Percentiles rank a stretch among this genome's conserved stretches.
These are phyloP conservation scores for Sorex araneus DNA, from an alignment of 2,113 vertebrate species.

Conservation along the genomic window DNA sequence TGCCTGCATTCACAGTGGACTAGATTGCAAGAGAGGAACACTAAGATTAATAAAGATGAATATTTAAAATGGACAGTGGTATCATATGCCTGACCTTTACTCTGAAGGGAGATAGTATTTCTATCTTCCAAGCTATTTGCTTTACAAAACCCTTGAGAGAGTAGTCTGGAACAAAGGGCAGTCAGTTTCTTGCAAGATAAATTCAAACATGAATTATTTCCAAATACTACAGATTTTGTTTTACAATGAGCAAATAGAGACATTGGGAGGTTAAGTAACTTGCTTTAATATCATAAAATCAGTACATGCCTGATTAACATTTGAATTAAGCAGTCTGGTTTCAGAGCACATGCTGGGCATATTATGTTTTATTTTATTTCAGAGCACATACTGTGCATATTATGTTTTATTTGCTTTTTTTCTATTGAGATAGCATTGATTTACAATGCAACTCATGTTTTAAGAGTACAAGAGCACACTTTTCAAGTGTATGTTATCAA, in stretches of 20 bases:
- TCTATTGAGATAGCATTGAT: too few relatives aligned
- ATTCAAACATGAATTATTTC: background rate
- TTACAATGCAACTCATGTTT: too few relatives aligned
- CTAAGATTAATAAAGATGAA: background rate
- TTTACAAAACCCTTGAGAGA: background rate
- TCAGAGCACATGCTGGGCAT: background rate
- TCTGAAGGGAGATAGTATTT: background rate
- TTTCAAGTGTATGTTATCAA: too few relatives aligned
- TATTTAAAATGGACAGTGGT: background rate
- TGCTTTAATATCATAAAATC: background rate
- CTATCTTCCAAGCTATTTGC: background rate
- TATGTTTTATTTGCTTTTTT: too few relatives aligned
- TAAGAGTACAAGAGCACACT: too few relatives aligned
- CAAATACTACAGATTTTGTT: background rate
- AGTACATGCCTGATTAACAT: background rate
- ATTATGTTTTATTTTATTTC: background rate
- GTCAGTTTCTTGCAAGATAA: background rate
- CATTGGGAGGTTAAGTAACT: background rate
- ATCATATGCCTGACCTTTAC: background rate
- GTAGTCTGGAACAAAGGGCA: background rate
- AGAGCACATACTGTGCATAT: background rate
- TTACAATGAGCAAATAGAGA: background rate
- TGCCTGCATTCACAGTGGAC: background rate
- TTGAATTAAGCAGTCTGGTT: constrained; percentile 6
- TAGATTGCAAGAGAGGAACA: background rate